A percentile compares a stretch with the other conserved stretches of the same genome.
These are phyloP conservation scores for Eucidaris tribuloides DNA, from an alignment of 35 echinoderm and acorn worm genomes.

Conservation along the genomic window DNA sequence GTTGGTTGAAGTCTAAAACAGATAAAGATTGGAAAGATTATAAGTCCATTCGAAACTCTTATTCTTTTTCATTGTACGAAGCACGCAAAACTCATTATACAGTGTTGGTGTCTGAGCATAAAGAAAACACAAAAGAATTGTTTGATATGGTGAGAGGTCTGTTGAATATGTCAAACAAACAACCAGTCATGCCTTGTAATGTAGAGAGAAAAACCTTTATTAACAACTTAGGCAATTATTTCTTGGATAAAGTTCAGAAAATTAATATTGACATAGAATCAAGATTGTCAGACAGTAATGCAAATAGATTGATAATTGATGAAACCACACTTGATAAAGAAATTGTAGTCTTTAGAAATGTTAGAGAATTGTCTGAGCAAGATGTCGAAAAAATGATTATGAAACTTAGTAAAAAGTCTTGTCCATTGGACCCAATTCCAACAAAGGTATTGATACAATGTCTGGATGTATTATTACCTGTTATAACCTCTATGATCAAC, in stretches of 20 bases:
- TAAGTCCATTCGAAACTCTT: constrained; percentile 4
- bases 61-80: constrained; percentile 3
- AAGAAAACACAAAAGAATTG: constrained; percentile 7
- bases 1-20: constrained; percentile 3
- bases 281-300: not conserved
- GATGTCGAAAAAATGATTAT: constrained; percentile 3
- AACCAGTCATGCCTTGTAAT: not conserved
- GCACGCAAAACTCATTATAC: not conserved
- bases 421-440: constrained; percentile 16
- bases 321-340: not conserved
- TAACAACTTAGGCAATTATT: constrained; percentile 15
- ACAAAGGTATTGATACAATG: not conserved
- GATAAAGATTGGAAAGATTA: constrained; percentile 8
- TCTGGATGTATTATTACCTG: constrained; percentile 22
- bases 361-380: constrained; percentile 1
- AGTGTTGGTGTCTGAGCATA: constrained; percentile 3
- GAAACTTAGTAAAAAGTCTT: constrained; percentile 11
- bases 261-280: constrained; percentile 12
- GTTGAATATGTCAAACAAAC: constrained; percentile 29
- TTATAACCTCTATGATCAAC: constrained; percentile 7
- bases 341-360: not conserved
- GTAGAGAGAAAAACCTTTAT: not conserved
- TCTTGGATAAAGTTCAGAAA: constrained; percentile 14
- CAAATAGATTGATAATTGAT: not conserved
- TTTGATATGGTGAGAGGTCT: constrained; percentile 4